Base-by-base conservation (phyloP, 2,113 vertebrate genomes). In the Nesoenas mayeri region DNA sequence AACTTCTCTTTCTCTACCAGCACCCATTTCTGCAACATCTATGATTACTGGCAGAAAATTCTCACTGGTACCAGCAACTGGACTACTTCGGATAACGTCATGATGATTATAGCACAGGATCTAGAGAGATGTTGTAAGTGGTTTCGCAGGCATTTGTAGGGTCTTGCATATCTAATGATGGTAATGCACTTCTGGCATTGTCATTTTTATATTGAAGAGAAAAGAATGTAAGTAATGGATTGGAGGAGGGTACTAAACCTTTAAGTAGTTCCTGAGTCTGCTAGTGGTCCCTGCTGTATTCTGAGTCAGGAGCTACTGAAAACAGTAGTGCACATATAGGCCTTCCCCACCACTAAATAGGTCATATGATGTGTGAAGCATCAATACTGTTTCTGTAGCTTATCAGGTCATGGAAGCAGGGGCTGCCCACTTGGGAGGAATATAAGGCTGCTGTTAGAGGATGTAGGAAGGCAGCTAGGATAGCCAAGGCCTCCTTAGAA, bases 281-380 rank as follows among this genome's bases (percentile, higher is more conserved):
- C 13, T 67, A 62, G 31, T 62, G 24, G 36, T 82, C 47, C n/a
- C 67, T 85, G 20, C 64, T 79, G 62, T 34, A 77, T 58, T 88
- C 67, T 85, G 67, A 89, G 51, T 70, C 58, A 60, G 50, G 8
- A 91, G 42, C 42, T 58, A 70, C n/a, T 56, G 66, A 89, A 91
- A 91, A 69, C 36, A 73, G 48, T 26, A 3, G 1, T 38, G 51
- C 21, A 71, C 16, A 5, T 80, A 79, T 34, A 80, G 51, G 28
- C 60, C 38, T 32, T 73, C 62, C 26, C 47, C 88, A 44, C 47
- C 71, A 56, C 40, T 82, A 83, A 87, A 83, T 77, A 75, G 81
- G 74, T 92, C 93, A 80, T 93, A 62, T 78, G 64, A 38, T 67
- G 90, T 91, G 91, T 85, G 51, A 77, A 95, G 85, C 85, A 79